A percentile compares a stretch with the other conserved stretches of the same genome.
Conservation (phyloP, 2,888 invertebrate species). For the Orthosia incerta region DNA sequence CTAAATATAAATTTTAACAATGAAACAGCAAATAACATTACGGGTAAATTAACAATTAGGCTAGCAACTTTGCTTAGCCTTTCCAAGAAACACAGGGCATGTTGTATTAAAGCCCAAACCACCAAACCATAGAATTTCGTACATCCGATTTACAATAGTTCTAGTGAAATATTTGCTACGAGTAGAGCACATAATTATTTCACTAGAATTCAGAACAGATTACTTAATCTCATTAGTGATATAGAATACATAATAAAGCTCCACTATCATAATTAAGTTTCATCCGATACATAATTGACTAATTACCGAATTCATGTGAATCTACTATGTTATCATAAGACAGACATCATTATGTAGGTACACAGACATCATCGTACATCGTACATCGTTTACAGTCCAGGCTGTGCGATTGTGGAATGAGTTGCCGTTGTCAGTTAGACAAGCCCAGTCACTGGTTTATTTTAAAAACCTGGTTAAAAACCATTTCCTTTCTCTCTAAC, state of each 20-base stretch:
- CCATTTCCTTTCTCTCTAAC: too few species aligned
- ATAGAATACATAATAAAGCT: background rate
- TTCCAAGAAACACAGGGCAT: background rate
- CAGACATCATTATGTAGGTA: too few species aligned
- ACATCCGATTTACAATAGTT: background rate
- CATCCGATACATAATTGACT: conserved; percentile 5
- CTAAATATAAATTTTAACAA: too few species aligned
- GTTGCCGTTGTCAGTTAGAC: too few species aligned
- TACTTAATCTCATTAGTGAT: conserved; percentile 7
- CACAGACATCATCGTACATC: too few species aligned
- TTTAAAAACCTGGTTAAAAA: too few species aligned
- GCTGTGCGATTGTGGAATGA: too few species aligned
- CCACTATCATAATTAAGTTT: conserved; percentile 3
- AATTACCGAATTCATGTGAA: background rate
- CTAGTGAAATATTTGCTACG: too few species aligned
- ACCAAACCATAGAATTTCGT: background rate
- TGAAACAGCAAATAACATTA: background rate
- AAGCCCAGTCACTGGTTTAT: too few species aligned
- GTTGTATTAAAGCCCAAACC: background rate
- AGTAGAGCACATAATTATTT: background rate
- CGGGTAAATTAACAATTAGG: background rate
- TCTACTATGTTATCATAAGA: too few species aligned
- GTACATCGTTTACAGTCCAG: too few species aligned
- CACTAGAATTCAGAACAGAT: conserved; percentile 14
- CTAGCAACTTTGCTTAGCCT: background rate